Base-by-base conservation (phyloP, 2,113 vertebrate species). In the Peromyscus californicus region DNA sequence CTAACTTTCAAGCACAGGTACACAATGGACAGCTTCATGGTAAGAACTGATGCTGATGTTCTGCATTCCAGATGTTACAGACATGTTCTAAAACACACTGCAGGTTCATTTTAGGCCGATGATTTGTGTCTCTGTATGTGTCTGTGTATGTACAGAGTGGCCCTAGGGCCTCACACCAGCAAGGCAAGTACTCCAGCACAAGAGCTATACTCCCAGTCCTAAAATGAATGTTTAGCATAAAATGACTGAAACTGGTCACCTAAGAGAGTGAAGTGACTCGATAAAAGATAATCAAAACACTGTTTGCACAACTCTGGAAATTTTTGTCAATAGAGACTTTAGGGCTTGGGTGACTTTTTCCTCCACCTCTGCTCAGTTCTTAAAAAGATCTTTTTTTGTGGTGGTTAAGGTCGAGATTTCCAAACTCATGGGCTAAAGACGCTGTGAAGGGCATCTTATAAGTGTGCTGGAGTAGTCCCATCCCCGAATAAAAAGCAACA, bases 71-170 rank as follows among this genome's bases (percentile, higher is more conserved):
- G 45, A 69, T 36, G 45, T 39, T 29, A 69, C 59, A 82, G 59
- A 65, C 67, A 11, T 75, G 29, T 83, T 82, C 85, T 91, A 33
- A 70, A 82, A 89, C 24, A 12, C 91, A 85, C 67, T 94, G 91
- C 70, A 93, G 39, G 80, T 78, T 36, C 29, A 76, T 79, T 69
- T 91, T 42, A 48, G 59, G 36, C 42, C 84, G 33, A 51, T 92
- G 39, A 31, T 67, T 21, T 19, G 31, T 51, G 5, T 57, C 7
- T 76, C n/a, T 63, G 54, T 78, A 36, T 61, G 59, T 70, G 3
- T 29, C 11, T 88, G 31, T 88, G 26, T 19, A 1, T 11, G 7
- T 75, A 33, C 4, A 57, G 45, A 57, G 54, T 70, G 51, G 51
- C 63, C 42, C 72, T 19, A 76, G 36, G 24, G 7, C 24, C 42